phyloP scores from a whole-genome alignment of 2,888 invertebrate genomes.

The Leptinotarsa rubiginosa region DNA sequence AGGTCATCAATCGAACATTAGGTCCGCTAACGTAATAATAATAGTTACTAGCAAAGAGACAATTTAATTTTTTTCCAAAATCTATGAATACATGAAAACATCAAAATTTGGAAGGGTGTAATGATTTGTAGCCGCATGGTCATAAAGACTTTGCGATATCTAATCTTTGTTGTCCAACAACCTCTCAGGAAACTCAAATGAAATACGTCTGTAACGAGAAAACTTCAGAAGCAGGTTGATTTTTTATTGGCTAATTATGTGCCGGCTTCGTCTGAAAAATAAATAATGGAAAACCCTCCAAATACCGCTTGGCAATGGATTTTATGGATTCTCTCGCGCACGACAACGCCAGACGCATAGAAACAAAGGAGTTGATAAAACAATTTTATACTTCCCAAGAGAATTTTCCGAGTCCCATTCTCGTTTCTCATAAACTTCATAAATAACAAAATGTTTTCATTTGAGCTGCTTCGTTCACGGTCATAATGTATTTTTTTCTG shows the following conservation, averaged over 20 bases:
- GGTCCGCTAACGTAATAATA: too few relatives aligned
- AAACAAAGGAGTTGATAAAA: slow-evolving; percentile 7
- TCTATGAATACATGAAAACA: too few relatives aligned
- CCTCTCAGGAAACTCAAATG: background rate
- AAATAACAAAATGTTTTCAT: background rate
- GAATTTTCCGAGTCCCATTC: background rate
- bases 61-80: too few relatives aligned
- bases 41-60: too few relatives aligned
- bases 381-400: background rate
- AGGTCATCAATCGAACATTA: too few relatives aligned
- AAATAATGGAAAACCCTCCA: slow-evolving; percentile 5
- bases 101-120: too few relatives aligned
- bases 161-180: background rate
- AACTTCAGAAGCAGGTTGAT: background rate
- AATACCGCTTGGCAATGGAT: slow-evolving; percentile 1
- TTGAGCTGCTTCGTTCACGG: background rate
- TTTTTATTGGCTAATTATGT: background rate
- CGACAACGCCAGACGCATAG: background rate
- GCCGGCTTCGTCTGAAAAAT: background rate
- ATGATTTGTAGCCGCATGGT: too few relatives aligned
- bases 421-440: background rate
- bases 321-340: slow-evolving; percentile 10
- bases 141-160: too few relatives aligned
- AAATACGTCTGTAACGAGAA: background rate
- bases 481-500: background rate